Evolutionary conservation across 2,888 invertebrate species (phyloP).

Genomic region (Arctia plantaginis): DNA sequence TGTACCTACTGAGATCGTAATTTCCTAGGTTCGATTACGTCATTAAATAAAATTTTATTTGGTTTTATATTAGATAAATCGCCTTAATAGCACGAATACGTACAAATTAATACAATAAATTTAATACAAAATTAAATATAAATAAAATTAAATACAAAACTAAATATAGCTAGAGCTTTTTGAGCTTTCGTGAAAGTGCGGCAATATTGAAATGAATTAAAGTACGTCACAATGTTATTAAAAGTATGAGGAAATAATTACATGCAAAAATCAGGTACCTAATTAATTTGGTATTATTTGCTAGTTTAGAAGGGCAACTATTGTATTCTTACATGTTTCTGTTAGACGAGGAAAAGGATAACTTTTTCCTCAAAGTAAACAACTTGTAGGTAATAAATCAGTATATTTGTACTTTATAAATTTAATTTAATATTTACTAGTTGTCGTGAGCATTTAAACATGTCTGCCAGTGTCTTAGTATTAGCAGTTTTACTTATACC

Average conservation of each 20-base stretch:
- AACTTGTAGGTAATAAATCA: neutral
- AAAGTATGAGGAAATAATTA: neutral
- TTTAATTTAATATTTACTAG: neutral
- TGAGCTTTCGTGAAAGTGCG: too few relatives aligned
- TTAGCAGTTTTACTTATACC: neutral
- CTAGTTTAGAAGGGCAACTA: neutral
- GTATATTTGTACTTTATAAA: neutral
- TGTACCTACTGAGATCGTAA: neutral
- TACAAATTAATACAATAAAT: too few relatives aligned
- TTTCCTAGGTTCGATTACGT: neutral
- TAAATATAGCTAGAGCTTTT: too few relatives aligned
- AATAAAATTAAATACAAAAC: too few relatives aligned
- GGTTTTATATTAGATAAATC: neutral
- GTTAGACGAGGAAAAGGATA: constrained; percentile 7
- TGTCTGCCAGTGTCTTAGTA: neutral
- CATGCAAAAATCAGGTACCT: neutral
- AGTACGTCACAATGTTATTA: too few relatives aligned
- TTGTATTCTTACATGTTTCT: neutral
- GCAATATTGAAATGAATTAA: too few relatives aligned
- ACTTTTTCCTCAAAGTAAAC: constrained; percentile 11
- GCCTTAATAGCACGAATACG: neutral
- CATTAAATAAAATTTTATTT: too few relatives aligned
- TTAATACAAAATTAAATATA: too few relatives aligned
- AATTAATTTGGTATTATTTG: neutral
- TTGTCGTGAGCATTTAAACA: neutral